Evolutionary conservation across 2,113 vertebrate genomes (phyloP).

Genomic region (Balaenoptera acutorostrata): DNA sequence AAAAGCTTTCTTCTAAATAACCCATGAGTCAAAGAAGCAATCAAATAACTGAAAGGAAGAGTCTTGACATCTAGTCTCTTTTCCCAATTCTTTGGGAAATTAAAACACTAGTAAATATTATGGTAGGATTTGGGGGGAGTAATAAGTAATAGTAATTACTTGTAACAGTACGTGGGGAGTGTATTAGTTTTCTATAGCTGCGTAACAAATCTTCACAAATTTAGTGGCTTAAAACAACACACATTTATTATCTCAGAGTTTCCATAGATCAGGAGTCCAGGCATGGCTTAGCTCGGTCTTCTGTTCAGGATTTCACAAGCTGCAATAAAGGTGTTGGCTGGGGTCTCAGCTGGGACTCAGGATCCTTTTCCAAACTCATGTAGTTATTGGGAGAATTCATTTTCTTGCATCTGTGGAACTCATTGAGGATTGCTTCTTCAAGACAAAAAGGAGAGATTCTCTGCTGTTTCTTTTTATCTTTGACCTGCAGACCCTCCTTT

Average conservation of each 20-base stretch:
- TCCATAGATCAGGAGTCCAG: too few relatives aligned
- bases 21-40: too few relatives aligned
- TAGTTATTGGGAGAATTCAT: neutral
- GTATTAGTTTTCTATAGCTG: neutral
- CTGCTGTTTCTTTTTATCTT: neutral
- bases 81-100: too few relatives aligned
- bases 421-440: neutral
- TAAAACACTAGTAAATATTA: neutral
- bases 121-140: neutral
- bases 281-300: neutral
- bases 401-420: neutral
- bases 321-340: neutral
- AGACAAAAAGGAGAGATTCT: neutral
- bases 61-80: too few relatives aligned
- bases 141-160: neutral
- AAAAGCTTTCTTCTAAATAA: too few relatives aligned
- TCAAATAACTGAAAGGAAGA: too few relatives aligned
- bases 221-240: neutral
- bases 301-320: neutral
- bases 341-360: neutral
- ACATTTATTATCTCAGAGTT: neutral
- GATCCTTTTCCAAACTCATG: neutral
- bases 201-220: neutral
- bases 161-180: neutral
- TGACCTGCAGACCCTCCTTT: neutral